phyloP scores from a whole-genome alignment of 2,797 vertebrate genomes.

The Poeciliopsis gracilis region DNA sequence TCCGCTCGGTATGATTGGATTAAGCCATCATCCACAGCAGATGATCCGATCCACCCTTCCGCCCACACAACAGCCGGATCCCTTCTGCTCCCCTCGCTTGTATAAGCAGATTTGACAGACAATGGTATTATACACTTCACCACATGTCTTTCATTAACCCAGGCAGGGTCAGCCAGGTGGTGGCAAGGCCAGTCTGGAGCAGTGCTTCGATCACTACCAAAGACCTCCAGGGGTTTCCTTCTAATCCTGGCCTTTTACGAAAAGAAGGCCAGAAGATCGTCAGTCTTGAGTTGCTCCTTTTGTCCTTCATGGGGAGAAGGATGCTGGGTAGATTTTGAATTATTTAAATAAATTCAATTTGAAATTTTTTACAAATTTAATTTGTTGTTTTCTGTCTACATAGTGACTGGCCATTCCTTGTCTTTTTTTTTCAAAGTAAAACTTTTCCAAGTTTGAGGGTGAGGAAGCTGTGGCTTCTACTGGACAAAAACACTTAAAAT shows the following conservation, averaged over 20 bases:
- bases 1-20: constrained; percentile 71
- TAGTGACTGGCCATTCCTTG: background rate
- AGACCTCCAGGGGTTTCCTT: background rate
- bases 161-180: constrained; percentile 17
- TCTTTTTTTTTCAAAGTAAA: background rate
- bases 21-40: constrained; percentile 59
- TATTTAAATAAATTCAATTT: background rate
- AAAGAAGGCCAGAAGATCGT: background rate
- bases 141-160: constrained; percentile 67
- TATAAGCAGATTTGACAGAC: constrained; percentile 77
- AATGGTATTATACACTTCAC: constrained; percentile 64
- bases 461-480: background rate
- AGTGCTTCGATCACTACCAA: background rate
- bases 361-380: background rate
- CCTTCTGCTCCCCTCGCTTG: constrained; percentile 40
- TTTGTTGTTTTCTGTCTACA: background rate
- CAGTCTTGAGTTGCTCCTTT: background rate
- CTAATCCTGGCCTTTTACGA: background rate
- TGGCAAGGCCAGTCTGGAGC: background rate
- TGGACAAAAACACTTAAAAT: background rate
- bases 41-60: constrained; percentile 65
- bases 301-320: background rate
- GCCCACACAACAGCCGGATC: constrained; percentile 54
- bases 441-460: background rate
- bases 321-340: background rate